Base-by-base conservation (phyloP, 2,888 invertebrate genomes). In the Chorisops tibialis region DNA sequence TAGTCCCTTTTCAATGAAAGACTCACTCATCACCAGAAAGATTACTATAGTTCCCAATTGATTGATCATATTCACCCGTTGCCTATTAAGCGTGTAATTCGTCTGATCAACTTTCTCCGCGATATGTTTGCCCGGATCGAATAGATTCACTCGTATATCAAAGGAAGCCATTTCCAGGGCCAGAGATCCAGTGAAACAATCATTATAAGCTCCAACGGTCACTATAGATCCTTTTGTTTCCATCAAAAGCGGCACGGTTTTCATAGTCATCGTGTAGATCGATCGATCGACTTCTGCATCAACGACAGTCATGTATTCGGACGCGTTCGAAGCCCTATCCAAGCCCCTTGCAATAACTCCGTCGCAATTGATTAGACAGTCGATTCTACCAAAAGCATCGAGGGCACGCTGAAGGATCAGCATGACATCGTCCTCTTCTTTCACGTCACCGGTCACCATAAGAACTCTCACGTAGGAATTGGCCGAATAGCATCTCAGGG, bases 151-250 rank as follows among this genome's bases (percentile, higher is more conserved):
- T 30, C 30, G 30, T 1, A 30, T 30, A 30, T 30, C 9, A 30
- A 1, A 7, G 7, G 30, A 5, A 7, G 9, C 9, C 30, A 30
- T 7, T 30, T 30, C 30, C 7, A 30, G 30, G 2, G 30, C 30
- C 30, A 30, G 5, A 1, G 30, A 30, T 30, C 9, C 7, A 30
- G 9, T 9, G 30, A 30, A 30, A 9, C 9, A 30, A 9, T 30
- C 95, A 69, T 87, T 88, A 0, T 94, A 90, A 74, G 93, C 93
- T 2, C 94, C 94, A 0, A 95, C 89, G 75, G 95, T 96, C 0
- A 96, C 91, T 68, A 93, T 86, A 67, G 83, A 88, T 39, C 92
- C 92, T 75, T 89, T 87, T 0, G 85, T 82, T 77, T 84, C 79
- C 4, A 88, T 80, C 6, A 95, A 80, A 76, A 91, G 83, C 3